phyloP scores from a whole-genome alignment of 1,140 invertebrate species.

The Chironomus tepperi region DNA sequence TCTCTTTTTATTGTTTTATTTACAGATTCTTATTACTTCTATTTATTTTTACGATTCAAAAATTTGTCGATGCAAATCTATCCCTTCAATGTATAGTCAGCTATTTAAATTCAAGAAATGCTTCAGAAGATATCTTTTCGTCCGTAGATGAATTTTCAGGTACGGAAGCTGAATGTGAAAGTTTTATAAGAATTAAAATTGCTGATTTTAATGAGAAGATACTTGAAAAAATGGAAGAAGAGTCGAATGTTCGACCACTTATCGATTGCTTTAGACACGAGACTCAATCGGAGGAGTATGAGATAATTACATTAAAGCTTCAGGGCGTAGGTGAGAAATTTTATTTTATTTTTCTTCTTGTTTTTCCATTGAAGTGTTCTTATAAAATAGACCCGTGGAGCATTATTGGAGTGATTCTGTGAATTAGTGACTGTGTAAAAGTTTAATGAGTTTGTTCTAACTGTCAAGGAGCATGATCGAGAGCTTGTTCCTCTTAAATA shows the following conservation, averaged over 20 bases:
- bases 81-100: background rate
- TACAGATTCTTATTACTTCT: background rate
- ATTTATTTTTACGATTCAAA: background rate
- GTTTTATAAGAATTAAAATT: constrained; percentile 20
- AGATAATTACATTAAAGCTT: background rate
- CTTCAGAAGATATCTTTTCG: background rate
- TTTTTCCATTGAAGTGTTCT: no score
- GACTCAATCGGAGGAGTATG: background rate
- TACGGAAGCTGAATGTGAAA: constrained; percentile 16
- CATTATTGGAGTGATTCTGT: no score
- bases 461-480: no score
- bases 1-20: background rate
- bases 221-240: constrained; percentile 1
- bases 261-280: background rate
- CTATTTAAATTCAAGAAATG: background rate
- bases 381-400: no score
- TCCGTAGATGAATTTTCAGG: background rate
- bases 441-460: no score
- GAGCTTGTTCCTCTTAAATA: no score
- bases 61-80: background rate
- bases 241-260: background rate
- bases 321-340: background rate
- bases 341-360: no score
- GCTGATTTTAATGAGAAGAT: constrained; percentile 16
- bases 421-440: no score